Evolutionary conservation across 2,113 vertebrate species (phyloP), one percentile per base, ranked within the genome.

Genomic region (Coptodon bakossiorum): DNA sequence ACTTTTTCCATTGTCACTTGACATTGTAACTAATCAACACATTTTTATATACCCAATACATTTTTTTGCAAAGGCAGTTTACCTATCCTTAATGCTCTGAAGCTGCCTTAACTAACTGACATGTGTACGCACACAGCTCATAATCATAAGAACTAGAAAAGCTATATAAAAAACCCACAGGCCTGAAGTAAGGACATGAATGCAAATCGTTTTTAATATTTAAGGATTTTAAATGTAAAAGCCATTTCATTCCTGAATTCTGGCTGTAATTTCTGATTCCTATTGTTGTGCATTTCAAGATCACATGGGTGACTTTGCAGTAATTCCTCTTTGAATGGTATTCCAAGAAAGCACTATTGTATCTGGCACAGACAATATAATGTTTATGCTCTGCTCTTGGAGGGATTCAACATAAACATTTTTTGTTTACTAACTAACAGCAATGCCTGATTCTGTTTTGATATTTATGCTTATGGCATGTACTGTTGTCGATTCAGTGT

Each of bases 351-450:
- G 22, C 38, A 16, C 14, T 34, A 22, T 13, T 81, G 27, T 48
- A 45, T 80, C 17, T 10, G 40, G 31, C 45, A 76, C 6, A 6
- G 10, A 83, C 68, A 54, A n/a, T 56, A 22, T 66, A 4, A 45
- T 45, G 13, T 38, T 79, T 29, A 88, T 85, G 86, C 63, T 84
- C 71, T 61, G 6, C n/a, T 79, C 76, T 89, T 71, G 56, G 54
- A 54, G 38, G 52, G 24, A 22, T 61, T 22, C 59, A 56, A 87
- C 17, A 24, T 38, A 0, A 76, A 31, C 78, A 50, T 85, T 19
- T 27, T 24, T 10, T 82, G 52, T 88, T 85, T 57, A 90, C 85
- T 92, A 86, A 92, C 88, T 90, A 87, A 92, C 88, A 63, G 61
- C 59, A 52, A 22, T 88, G 45, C 50, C 53, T 85, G 63, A 5